These are phyloP conservation scores for Meliscaeva auricollis DNA, from an alignment of 2,888 invertebrate genomes.

Conservation along the genomic window DNA sequence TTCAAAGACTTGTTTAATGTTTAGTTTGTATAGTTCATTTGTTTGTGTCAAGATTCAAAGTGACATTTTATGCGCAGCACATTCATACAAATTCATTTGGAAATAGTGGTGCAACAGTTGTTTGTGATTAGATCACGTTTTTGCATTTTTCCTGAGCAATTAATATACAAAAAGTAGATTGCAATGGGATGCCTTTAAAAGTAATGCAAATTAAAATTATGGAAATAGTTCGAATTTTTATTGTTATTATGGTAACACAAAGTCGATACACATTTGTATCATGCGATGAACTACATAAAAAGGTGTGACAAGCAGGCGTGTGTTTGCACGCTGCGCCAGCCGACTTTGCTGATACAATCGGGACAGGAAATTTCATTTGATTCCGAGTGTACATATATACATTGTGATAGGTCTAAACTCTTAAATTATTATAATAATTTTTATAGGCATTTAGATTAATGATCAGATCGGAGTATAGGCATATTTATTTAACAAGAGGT, in stretches of 20 bases:
- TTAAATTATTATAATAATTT: not conserved
- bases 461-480: constrained; percentile 3
- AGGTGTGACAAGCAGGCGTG: constrained; percentile 44
- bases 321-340: too few relatives aligned
- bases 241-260: constrained; percentile 10
- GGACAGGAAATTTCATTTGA: constrained; percentile 51
- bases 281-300: not conserved
- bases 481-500: constrained; percentile 5
- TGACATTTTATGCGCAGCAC: constrained; percentile 1
- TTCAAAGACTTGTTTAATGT: constrained; percentile 29
- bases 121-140: constrained; percentile 36
- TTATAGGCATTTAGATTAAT: not conserved
- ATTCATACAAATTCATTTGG: not conserved
- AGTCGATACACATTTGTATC: not conserved
- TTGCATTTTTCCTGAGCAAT: not conserved
- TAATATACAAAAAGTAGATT: constrained; percentile 25
- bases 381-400: constrained; percentile 1
- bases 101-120: constrained; percentile 36
- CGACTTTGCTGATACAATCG: constrained; percentile 59
- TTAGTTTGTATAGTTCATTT: not conserved
- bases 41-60: not conserved
- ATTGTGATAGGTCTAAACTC: not conserved
- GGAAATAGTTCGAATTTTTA: constrained; percentile 33
- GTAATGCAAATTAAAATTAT: constrained; percentile 52
- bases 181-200: constrained; percentile 29